phyloP scores from a whole-genome alignment of 2,113 vertebrate species.

The Ailuropoda melanoleuca region DNA sequence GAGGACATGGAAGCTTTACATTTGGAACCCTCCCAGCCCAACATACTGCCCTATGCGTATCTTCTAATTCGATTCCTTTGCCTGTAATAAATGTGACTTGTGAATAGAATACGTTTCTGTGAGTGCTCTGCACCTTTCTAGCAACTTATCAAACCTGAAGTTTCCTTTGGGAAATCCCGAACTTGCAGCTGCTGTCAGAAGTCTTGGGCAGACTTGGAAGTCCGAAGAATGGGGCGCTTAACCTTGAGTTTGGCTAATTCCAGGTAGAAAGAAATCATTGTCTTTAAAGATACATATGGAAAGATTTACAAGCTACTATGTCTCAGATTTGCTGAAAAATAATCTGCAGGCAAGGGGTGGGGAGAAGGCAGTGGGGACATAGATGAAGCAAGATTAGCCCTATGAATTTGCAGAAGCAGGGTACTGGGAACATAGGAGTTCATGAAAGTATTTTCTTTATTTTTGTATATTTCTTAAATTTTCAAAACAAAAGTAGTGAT shows the following conservation, averaged over 20 bases:
- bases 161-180: neutral
- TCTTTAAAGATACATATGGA: conserved; percentile 12
- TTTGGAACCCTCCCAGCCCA: neutral
- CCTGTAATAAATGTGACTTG: neutral
- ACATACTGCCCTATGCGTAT: neutral
- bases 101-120: neutral
- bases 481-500: conserved; percentile 9
- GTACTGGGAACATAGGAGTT: neutral
- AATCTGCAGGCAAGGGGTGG: neutral
- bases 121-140: neutral
- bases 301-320: neutral
- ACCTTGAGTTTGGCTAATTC: neutral
- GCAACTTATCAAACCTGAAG: neutral
- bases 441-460: neutral
- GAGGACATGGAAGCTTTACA: neutral
- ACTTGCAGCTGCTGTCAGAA: neutral
- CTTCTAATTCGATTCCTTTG: conserved; percentile 12
- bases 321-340: neutral
- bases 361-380: neutral
- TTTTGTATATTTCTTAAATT: neutral
- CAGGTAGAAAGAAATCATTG: neutral
- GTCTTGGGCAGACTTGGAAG: neutral
- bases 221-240: neutral
- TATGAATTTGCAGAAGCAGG: neutral
- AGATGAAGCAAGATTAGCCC: neutral